phyloP scores from a whole-genome alignment of 2,113 vertebrate species.

The Lepisosteus osseus region DNA sequence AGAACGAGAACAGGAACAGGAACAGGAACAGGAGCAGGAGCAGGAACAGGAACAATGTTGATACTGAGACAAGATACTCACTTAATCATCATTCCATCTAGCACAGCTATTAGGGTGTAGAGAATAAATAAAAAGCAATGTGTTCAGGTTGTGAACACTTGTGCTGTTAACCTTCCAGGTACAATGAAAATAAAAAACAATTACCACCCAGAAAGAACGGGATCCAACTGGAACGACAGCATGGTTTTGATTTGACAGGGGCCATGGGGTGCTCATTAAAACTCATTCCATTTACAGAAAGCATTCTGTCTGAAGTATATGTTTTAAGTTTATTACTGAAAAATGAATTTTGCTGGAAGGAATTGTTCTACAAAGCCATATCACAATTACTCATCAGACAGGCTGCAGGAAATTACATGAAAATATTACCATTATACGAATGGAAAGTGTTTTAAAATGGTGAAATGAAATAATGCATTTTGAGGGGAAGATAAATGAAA shows the following conservation, averaged over 20 bases:
- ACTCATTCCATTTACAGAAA: conserved; percentile 54
- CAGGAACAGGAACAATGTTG: no score
- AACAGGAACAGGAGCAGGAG: no score
- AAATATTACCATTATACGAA: conserved; percentile 82
- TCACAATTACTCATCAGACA: conserved; percentile 66
- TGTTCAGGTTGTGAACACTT: no score
- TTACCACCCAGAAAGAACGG: neutral
- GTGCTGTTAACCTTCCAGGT: neutral
- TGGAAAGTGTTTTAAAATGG: conserved; percentile 66
- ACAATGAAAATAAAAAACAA: neutral
- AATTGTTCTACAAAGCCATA: conserved; percentile 61
- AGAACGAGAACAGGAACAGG: no score
- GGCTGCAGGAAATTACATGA: conserved; percentile 70
- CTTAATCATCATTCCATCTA: no score
- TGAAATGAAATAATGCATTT: conserved; percentile 76
- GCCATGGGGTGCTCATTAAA: conserved; percentile 13
- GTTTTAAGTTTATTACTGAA: conserved; percentile 67
- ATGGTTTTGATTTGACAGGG: conserved; percentile 43
- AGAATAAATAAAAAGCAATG: no score
- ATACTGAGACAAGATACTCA: no score
- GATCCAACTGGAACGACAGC: conserved; percentile 54
- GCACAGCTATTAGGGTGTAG: no score
- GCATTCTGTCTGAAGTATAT: conserved; percentile 64
- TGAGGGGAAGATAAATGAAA: conserved; percentile 78
- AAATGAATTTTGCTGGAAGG: conserved; percentile 52